A percentile compares a stretch with the other conserved stretches of the same genome.
These are phyloP conservation scores for Scelioninae gen. 1 DNA, from an alignment of 2,888 invertebrate species.

Conservation along the genomic window DNA sequence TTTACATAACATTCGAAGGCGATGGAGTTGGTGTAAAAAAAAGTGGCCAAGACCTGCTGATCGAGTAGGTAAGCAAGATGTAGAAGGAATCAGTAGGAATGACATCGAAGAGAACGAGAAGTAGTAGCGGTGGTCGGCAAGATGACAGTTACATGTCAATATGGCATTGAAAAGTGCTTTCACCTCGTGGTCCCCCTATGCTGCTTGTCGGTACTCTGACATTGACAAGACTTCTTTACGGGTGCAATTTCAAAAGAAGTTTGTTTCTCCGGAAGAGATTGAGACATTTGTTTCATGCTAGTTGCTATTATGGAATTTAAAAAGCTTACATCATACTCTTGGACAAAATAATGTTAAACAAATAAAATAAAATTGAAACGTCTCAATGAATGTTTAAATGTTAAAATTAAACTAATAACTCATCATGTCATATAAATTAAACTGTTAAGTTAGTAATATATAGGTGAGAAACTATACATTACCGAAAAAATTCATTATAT, in stretches of 20 bases:
- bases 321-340: no score
- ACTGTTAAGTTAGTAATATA: no score
- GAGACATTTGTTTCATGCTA: constrained; percentile 8
- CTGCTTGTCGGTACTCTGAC: constrained; percentile 17
- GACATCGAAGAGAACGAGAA: constrained; percentile 58
- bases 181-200: constrained; percentile 37
- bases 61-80: constrained; percentile 41
- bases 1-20: constrained; percentile 19
- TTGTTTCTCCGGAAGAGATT: constrained; percentile 47
- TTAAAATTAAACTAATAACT: no score
- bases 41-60: constrained; percentile 39
- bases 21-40: constrained; percentile 6
- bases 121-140: constrained; percentile 4
- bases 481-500: no score
- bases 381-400: no score
- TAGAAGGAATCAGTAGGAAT: constrained; percentile 71
- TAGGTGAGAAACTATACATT: no score
- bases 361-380: no score
- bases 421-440: no score
- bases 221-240: constrained; percentile 30
- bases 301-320: no score
- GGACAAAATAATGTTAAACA: no score
- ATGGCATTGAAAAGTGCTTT: constrained; percentile 80
- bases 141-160: constrained; percentile 84
- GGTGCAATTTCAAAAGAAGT: constrained; percentile 41